Conservation (phyloP, 2,888 invertebrate genomes). For the Ischnus inquisitorius region DNA sequence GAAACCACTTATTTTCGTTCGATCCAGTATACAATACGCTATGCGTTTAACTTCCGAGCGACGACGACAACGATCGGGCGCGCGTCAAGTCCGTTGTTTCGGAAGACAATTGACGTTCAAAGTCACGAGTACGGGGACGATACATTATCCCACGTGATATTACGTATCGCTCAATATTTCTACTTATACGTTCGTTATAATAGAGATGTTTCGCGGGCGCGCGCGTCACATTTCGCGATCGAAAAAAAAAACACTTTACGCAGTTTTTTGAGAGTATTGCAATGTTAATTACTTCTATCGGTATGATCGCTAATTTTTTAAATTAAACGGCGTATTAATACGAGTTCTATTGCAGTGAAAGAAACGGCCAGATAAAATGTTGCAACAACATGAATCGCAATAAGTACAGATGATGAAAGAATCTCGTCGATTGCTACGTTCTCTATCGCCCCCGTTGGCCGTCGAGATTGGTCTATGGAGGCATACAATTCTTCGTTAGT, state of each 20-base stretch:
- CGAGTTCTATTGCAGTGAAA: no score
- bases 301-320: neutral
- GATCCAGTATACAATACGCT: constrained; percentile 1
- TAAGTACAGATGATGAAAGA: no score
- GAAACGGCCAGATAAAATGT: no score
- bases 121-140: constrained; percentile 66
- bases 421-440: no score
- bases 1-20: constrained; percentile 17
- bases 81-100: constrained; percentile 46
- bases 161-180: constrained; percentile 54
- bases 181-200: constrained; percentile 22
- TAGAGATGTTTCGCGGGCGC: constrained; percentile 3
- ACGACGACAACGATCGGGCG: constrained; percentile 37
- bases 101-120: constrained; percentile 63
- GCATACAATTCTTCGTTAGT: no score
- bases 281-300: constrained; percentile 58
- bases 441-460: no score
- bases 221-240: constrained; percentile 45
- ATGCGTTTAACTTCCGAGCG: constrained; percentile 32
- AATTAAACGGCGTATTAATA: neutral
- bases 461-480: no score
- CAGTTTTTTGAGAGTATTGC: constrained; percentile 51
- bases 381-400: no score
- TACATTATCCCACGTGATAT: constrained; percentile 55
- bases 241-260: constrained; percentile 41